Evolutionary conservation across 2,797 vertebrate species (phyloP).

Genomic region (Phaenicophaeus curvirostris): DNA sequence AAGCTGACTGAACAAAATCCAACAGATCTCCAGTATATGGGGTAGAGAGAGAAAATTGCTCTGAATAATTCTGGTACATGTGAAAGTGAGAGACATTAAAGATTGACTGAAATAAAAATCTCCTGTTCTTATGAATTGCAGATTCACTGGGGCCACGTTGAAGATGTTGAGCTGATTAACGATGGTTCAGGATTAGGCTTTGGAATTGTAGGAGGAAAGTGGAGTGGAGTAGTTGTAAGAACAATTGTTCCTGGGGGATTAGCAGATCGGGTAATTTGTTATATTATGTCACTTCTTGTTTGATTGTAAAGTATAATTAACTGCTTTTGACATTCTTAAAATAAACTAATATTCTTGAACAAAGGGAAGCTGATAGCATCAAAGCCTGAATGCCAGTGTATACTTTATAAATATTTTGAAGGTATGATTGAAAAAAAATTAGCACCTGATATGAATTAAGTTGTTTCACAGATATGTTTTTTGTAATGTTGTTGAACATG

Average conservation of each 20-base stretch:
- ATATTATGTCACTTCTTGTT: constrained; percentile 58
- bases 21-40: not conserved
- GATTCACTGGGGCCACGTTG: constrained; percentile 88
- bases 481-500: not conserved
- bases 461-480: not conserved
- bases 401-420: constrained; percentile 23
- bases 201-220: constrained; percentile 93
- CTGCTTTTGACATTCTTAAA: constrained; percentile 47
- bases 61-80: not conserved
- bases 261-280: constrained; percentile 85
- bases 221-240: constrained; percentile 89
- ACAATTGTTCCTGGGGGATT: constrained; percentile 90
- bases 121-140: constrained; percentile 69
- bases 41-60: not conserved
- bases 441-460: constrained; percentile 27
- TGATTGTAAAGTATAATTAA: constrained; percentile 46
- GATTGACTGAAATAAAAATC: constrained; percentile 17
- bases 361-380: constrained; percentile 62
- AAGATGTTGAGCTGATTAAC: constrained; percentile 89
- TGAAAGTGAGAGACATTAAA: constrained; percentile 1
- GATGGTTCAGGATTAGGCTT: constrained; percentile 96
- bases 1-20: constrained; percentile 19
- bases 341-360: constrained; percentile 43
- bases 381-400: constrained; percentile 15
- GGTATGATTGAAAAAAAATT: constrained; percentile 32